Percentiles rank a stretch among this genome's conserved stretches.
phyloP scores from a whole-genome alignment of 2,888 invertebrate species.

The Zootermopsis nevadensis region DNA sequence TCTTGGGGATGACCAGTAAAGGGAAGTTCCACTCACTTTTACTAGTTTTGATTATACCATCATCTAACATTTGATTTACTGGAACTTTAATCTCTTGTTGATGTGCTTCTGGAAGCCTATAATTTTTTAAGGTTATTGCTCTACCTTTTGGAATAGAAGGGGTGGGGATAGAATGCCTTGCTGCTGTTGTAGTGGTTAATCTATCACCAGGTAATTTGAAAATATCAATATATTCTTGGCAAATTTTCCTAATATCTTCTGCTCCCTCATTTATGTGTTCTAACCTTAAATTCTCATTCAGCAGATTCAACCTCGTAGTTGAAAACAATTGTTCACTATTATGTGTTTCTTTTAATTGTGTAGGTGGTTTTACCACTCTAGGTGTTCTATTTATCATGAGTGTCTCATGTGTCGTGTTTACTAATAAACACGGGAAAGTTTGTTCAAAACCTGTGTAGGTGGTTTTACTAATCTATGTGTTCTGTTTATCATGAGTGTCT shows the following conservation, averaged over 20 bases:
- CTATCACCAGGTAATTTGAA: constrained; percentile 23
- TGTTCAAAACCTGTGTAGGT: neutral
- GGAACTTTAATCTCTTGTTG: neutral
- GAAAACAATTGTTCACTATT: no score
- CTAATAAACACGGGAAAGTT: no score
- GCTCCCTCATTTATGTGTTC: neutral
- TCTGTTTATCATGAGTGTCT: neutral
- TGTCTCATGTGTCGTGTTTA: no score
- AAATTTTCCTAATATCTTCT: neutral
- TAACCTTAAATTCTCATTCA: neutral
- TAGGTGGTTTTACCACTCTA: neutral
- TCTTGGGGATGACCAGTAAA: neutral
- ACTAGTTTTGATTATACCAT: neutral
- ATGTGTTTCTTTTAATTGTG: no score
- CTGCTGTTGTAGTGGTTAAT: constrained; percentile 17
- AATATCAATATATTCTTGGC: constrained; percentile 9
- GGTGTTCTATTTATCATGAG: neutral
- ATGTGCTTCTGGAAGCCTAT: neutral
- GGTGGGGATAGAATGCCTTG: no score
- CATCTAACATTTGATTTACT: constrained; percentile 14
- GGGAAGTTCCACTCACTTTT: constrained; percentile 22
- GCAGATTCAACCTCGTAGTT: no score
- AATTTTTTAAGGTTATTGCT: no score
- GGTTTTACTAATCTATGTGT: constrained; percentile 13
- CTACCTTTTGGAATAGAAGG: no score